Conservation (phyloP, 2,888 invertebrate species). For the Neoitamus cyanurus region DNA sequence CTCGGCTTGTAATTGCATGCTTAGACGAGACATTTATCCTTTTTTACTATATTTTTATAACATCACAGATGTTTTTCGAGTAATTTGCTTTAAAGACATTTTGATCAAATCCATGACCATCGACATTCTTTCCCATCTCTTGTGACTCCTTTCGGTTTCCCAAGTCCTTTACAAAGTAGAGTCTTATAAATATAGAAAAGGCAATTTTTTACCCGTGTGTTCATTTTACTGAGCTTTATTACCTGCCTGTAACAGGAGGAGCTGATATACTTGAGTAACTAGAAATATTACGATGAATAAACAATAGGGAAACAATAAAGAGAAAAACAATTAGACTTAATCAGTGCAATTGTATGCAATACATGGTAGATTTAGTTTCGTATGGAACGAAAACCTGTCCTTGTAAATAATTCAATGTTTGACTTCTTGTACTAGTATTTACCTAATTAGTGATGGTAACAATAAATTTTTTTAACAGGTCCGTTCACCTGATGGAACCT, state of each 20-base stretch:
- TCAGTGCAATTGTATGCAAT: conserved; percentile 24
- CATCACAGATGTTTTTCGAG: not conserved
- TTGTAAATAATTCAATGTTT: conserved; percentile 2
- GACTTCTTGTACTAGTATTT: conserved; percentile 9
- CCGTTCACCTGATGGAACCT: not conserved
- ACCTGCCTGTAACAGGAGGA: not conserved
- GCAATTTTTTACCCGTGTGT: conserved; percentile 26
- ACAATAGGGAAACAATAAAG: not conserved
- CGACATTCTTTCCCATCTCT: not conserved
- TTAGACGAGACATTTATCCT: not conserved
- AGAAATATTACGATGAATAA: not conserved
- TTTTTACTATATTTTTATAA: not conserved
- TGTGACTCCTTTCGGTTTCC: not conserved
- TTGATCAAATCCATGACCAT: not conserved
- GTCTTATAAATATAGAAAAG: not conserved
- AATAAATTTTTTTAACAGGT: conserved; percentile 18
- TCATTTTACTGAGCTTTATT: conserved; percentile 16
- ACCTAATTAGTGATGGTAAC: not conserved
- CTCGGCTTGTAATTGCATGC: not conserved
- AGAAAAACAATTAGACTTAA: conserved; percentile 22
- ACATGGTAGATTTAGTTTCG: conserved; percentile 6
- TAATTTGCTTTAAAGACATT: not conserved
- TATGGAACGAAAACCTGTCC: not conserved
- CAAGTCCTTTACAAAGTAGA: not conserved
- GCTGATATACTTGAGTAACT: not conserved